Percentiles rank a stretch among this genome's conserved stretches.
Conservation (phyloP, 2,113 vertebrate genomes). For the Callaeas wilsoni region DNA sequence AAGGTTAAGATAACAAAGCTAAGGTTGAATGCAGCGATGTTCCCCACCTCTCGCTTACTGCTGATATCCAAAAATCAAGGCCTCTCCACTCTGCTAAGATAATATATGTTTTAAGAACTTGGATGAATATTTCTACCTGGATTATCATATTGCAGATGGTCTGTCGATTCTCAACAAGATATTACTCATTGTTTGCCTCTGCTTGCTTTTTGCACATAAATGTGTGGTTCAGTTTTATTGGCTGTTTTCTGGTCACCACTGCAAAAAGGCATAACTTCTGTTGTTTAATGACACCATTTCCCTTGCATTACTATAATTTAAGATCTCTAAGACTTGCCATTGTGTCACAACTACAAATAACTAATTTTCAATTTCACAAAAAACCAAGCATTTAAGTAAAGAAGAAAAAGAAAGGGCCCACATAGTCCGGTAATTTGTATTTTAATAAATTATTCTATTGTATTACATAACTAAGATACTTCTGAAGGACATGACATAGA, state of each 20-base stretch:
- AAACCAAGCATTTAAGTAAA: background rate
- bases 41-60: background rate
- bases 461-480: conserved; percentile 24
- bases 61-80: background rate
- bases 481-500: background rate
- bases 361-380: background rate
- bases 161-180: background rate
- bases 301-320: background rate
- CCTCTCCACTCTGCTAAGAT: background rate
- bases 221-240: background rate
- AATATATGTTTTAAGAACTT: background rate
- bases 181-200: background rate
- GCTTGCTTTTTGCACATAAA: background rate
- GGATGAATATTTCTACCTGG: background rate
- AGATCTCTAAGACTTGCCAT: background rate
- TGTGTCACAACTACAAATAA: background rate
- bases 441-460: conserved; percentile 22
- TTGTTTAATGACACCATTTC: background rate
- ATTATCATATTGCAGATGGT: background rate
- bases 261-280: background rate
- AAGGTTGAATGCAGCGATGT: background rate
- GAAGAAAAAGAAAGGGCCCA: accelerated
- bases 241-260: background rate
- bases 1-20: background rate
- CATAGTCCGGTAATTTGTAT: background rate